phyloP scores from a whole-genome alignment of 2,113 vertebrate genomes.

The Piprites chloris region DNA sequence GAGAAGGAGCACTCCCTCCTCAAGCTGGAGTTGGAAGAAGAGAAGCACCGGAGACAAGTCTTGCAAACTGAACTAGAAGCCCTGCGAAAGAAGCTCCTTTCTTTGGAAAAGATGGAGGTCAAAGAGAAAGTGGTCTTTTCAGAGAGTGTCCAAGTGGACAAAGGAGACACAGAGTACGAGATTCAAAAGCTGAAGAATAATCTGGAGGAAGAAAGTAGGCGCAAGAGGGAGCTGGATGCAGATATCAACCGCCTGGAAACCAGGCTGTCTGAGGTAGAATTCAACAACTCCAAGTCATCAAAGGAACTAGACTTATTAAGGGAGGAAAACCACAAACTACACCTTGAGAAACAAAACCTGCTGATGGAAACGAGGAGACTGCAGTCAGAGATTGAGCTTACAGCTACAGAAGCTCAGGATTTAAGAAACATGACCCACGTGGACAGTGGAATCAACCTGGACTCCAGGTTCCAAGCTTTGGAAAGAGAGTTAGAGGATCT shows the following conservation, averaged over 20 bases:
- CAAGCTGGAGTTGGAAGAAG: constrained; percentile 88
- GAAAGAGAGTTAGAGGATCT: constrained; percentile 88
- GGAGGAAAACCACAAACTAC: constrained; percentile 90
- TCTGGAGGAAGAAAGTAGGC: constrained; percentile 86
- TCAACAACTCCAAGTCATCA: constrained; percentile 90
- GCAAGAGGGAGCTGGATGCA: constrained; percentile 82
- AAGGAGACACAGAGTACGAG: constrained; percentile 87
- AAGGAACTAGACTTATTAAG: constrained; percentile 91
- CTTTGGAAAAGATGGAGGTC: constrained; percentile 86
- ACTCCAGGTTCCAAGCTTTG: constrained; percentile 83
- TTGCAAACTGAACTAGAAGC: constrained; percentile 87
- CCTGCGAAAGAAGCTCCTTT: constrained; percentile 79
- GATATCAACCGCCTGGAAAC: constrained; percentile 79
- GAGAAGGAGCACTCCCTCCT: constrained; percentile 92
- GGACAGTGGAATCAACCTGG: constrained; percentile 78
- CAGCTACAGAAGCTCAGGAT: constrained; percentile 82
- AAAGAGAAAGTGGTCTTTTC: constrained; percentile 94
- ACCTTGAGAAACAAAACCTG: constrained; percentile 90
- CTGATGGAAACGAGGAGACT: constrained; percentile 87
- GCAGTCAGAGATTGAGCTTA: constrained; percentile 90
- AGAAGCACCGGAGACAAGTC: constrained; percentile 82
- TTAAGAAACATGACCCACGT: constrained; percentile 75
- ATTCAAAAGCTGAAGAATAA: constrained; percentile 85
- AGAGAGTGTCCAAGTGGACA: constrained; percentile 92
- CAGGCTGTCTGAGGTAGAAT: constrained; percentile 86